These are phyloP conservation scores for Gortyna flavago DNA, from an alignment of 2,888 invertebrate species.

Conservation along the genomic window DNA sequence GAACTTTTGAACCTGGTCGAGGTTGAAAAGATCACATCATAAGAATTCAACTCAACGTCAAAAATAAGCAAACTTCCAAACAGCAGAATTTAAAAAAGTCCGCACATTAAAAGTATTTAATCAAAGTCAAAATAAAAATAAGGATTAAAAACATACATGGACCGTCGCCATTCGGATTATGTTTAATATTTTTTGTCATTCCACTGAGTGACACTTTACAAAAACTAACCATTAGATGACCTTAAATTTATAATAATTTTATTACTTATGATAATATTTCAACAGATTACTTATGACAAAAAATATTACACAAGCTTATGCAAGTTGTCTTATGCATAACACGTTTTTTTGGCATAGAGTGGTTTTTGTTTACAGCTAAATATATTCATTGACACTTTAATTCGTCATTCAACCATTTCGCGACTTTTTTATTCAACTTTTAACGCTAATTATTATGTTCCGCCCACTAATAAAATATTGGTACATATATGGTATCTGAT, in stretches of 20 bases:
- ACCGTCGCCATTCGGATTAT: conserved; percentile 38
- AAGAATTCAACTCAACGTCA: conserved; percentile 19
- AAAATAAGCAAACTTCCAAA: neutral
- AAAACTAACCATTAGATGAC: conserved; percentile 51
- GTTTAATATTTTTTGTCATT: conserved; percentile 53
- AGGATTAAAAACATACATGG: conserved; percentile 57
- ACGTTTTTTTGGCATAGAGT: conserved; percentile 41
- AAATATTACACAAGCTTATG: conserved; percentile 55
- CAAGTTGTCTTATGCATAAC: conserved; percentile 38
- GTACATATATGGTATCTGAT: neutral
- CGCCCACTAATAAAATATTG: neutral
- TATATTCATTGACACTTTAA: conserved; percentile 43
- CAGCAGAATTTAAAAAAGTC: conserved; percentile 20
- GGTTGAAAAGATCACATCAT: conserved; percentile 4
- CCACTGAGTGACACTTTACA: conserved; percentile 56
- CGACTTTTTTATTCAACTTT: neutral
- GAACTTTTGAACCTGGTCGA: conserved; percentile 10
- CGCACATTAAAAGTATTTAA: conserved; percentile 47
- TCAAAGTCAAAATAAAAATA: conserved; percentile 61
- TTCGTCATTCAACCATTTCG: conserved; percentile 32
- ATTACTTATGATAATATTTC: conserved; percentile 51
- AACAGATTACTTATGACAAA: conserved; percentile 57
- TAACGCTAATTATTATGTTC: conserved; percentile 3
- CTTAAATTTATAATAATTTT: conserved; percentile 56
- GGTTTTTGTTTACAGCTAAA: conserved; percentile 37